Percentiles rank a stretch among this genome's conserved stretches.
These are phyloP conservation scores for Chloromyia formosa DNA, from an alignment of 2,888 invertebrate genomes.

Conservation along the genomic window DNA sequence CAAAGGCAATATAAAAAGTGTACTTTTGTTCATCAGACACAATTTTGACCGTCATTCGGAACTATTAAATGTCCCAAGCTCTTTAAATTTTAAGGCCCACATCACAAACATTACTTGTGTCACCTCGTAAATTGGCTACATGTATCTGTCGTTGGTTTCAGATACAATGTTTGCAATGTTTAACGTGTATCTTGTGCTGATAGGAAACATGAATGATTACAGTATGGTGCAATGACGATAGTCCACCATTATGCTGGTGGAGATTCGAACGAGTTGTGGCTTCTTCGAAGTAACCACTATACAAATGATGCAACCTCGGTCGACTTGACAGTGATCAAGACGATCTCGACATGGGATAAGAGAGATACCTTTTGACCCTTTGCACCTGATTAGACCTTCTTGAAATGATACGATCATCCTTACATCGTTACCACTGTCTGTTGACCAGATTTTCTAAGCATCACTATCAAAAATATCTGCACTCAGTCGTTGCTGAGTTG, in stretches of 20 bases:
- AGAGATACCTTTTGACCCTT: too few species aligned
- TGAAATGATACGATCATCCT: too few species aligned
- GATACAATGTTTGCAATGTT: neutral
- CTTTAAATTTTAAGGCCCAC: conserved; percentile 34
- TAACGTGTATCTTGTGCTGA: neutral
- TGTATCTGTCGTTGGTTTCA: neutral
- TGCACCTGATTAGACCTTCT: too few species aligned
- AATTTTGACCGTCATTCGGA: conserved; percentile 34
- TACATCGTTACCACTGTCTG: too few species aligned
- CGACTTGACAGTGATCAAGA: too few species aligned
- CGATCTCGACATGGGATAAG: too few species aligned
- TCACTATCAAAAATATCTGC: neutral
- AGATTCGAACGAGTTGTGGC: neutral
- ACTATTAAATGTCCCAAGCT: conserved; percentile 28
- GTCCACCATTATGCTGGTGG: neutral
- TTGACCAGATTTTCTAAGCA: neutral
- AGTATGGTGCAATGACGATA: conserved; percentile 3
- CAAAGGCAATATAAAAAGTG: conserved; percentile 28
- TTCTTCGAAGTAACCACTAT: too few species aligned
- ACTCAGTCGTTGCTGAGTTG: conserved; percentile 18
- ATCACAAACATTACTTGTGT: conserved; percentile 27
- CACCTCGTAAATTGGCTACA: conserved; percentile 37
- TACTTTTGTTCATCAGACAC: conserved; percentile 37
- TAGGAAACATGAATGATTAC: conserved; percentile 11
- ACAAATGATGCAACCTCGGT: too few species aligned